Percentiles rank a stretch among this genome's conserved stretches.
phyloP scores from a whole-genome alignment of 1,140 invertebrate species.

The Neodiprion virginianus region DNA sequence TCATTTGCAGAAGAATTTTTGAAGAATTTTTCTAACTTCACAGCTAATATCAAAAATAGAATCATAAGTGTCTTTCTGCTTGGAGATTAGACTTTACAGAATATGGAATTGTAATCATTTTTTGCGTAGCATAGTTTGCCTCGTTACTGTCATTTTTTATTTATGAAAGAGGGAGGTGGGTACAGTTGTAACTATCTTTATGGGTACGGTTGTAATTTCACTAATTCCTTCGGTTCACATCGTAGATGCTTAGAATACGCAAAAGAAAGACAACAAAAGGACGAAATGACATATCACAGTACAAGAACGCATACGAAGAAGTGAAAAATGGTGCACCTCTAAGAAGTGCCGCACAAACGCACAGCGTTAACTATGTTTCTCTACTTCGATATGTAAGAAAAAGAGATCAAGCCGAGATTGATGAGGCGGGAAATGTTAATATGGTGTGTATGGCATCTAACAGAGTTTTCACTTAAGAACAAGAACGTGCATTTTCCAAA shows the following conservation, averaged over 20 bases:
- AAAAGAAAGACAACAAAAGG: constrained; percentile 11
- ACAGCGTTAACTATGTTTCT: constrained; percentile 14
- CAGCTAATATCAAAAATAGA: background rate
- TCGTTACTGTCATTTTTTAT: constrained; percentile 1
- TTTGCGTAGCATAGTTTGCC: background rate
- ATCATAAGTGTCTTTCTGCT: background rate
- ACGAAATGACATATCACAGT: constrained; percentile 15
- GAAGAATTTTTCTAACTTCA: background rate
- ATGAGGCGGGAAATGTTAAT: constrained; percentile 18
- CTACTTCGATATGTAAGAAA: constrained; percentile 15
- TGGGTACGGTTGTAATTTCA: constrained; percentile 6
- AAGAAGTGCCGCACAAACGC: constrained; percentile 10
- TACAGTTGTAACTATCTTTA: constrained; percentile 11
- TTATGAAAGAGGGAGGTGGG: constrained; percentile 8
- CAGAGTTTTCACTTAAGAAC: constrained; percentile 35
- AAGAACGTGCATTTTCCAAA: constrained; percentile 38
- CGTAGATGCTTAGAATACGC: constrained; percentile 12
- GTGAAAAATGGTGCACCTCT: constrained; percentile 15
- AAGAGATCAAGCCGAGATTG: constrained; percentile 2
- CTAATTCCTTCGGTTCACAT: constrained; percentile 8
- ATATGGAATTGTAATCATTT: background rate
- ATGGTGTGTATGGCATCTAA: constrained; percentile 43
- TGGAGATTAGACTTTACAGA: background rate
- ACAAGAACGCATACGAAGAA: constrained; percentile 10
- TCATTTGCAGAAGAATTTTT: background rate